Percentiles rank a stretch among this genome's conserved stretches.
phyloP scores from a whole-genome alignment of 2,113 vertebrate genomes.

The Sturnira hondurensis region DNA sequence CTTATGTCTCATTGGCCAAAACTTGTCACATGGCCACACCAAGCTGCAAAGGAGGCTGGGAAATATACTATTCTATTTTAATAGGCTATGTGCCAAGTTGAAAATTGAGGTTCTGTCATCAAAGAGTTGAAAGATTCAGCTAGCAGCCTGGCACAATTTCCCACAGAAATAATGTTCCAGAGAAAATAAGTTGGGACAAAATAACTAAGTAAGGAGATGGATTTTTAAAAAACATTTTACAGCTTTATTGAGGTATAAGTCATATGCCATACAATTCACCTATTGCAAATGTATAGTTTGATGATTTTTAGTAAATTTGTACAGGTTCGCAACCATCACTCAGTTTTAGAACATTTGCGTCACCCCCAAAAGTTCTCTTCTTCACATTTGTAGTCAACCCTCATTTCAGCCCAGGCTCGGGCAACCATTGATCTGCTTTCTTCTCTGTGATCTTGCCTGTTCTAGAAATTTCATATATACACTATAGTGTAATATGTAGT shows the following conservation, averaged over 20 bases:
- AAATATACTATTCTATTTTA: conserved; percentile 16
- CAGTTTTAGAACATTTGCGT: conserved; percentile 23
- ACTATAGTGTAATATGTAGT: neutral
- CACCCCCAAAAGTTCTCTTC: neutral
- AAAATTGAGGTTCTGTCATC: neutral
- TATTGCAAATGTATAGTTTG: neutral
- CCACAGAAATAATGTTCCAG: neutral
- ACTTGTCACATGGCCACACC: neutral
- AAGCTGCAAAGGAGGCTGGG: neutral
- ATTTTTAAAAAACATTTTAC: conserved; percentile 18
- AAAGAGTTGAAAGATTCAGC: neutral
- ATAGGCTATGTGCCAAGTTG: neutral
- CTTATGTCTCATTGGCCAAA: neutral
- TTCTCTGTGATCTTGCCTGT: neutral
- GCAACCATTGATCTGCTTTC: neutral
- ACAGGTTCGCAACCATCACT: neutral
- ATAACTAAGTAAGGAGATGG: conserved; percentile 19
- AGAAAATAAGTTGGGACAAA: neutral
- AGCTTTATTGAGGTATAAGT: conserved; percentile 10
- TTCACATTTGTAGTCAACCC: neutral
- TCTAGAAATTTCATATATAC: neutral
- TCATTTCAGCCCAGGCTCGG: neutral
- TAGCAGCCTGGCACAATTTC: neutral
- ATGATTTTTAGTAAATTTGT: conserved; percentile 15
- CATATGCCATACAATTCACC: neutral